A percentile compares a stretch with the other conserved stretches of the same genome.
Evolutionary conservation across 92 coral and sea anemone genomes (phyloP).

Genomic region (Paramuricea clavata): DNA sequence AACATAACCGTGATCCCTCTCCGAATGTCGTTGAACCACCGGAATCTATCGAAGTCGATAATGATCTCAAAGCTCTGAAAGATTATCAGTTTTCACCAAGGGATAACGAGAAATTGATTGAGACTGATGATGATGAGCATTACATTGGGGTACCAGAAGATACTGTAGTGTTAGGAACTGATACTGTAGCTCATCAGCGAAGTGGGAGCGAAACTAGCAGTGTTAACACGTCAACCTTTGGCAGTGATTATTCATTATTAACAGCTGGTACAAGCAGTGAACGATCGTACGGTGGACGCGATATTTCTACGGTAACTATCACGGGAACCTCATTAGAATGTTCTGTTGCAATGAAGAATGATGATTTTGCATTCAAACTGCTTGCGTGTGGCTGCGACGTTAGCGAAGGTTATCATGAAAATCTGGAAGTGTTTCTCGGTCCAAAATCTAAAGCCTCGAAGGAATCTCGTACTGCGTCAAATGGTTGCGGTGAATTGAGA

Average conservation of each 20-base stretch:
- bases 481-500: constrained; percentile 63
- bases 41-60: constrained; percentile 46
- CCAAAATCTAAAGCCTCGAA: constrained; percentile 72
- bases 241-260: constrained; percentile 67
- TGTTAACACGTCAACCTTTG: constrained; percentile 71
- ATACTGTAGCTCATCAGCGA: constrained; percentile 46
- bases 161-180: not conserved
- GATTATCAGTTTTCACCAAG: constrained; percentile 5
- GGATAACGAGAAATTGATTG: not conserved
- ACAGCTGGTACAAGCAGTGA: constrained; percentile 72
- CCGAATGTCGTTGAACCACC: constrained; percentile 52
- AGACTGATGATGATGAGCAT: not conserved
- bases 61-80: constrained; percentile 15
- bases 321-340: constrained; percentile 80
- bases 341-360: constrained; percentile 78
- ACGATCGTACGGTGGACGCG: constrained; percentile 48
- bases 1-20: constrained; percentile 67
- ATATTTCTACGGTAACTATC: constrained; percentile 80
- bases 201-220: constrained; percentile 82
- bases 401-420: constrained; percentile 78
- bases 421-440: constrained; percentile 81
- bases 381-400: constrained; percentile 70
- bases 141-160: not conserved
- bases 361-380: constrained; percentile 78
- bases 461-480: constrained; percentile 43